These are phyloP conservation scores for Noctua pronuba DNA, from an alignment of 2,888 invertebrate species.

Conservation along the genomic window DNA sequence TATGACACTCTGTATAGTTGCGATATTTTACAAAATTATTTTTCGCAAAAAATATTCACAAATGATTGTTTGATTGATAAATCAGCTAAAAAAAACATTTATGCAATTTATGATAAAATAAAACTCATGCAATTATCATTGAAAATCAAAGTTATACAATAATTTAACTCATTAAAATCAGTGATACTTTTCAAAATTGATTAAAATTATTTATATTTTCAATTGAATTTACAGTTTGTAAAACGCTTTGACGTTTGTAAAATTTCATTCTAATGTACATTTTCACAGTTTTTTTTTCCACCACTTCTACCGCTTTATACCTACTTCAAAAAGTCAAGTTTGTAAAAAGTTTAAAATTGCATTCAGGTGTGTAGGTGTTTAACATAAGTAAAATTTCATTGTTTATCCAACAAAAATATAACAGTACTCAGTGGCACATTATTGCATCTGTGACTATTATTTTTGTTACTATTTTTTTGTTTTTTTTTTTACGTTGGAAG, in stretches of 20 bases:
- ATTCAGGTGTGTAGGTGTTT: background rate
- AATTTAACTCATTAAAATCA: slow-evolving; percentile 35
- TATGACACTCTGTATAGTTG: slow-evolving; percentile 25
- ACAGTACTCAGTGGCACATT: slow-evolving; percentile 22
- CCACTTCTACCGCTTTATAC: slow-evolving; percentile 49
- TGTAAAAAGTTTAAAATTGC: slow-evolving; percentile 36
- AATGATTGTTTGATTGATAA: slow-evolving; percentile 21
- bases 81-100: slow-evolving; percentile 20
- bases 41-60: background rate
- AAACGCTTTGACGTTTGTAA: too few relatives aligned
- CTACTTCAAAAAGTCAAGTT: slow-evolving; percentile 28
- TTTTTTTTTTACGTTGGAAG: background rate
- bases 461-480: slow-evolving; percentile 7
- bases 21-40: background rate
- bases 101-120: background rate
- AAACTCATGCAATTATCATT: slow-evolving; percentile 42
- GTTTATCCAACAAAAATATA: slow-evolving; percentile 16
- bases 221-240: background rate
- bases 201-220: slow-evolving; percentile 2
- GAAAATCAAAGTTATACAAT: slow-evolving; percentile 51
- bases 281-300: background rate
- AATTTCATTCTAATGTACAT: slow-evolving; percentile 1
- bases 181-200: background rate
- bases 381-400: background rate
- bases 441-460: slow-evolving; percentile 21